These are phyloP conservation scores for Teleopsis dalmanni DNA, from an alignment of 1,140 invertebrate genomes.

Conservation along the genomic window DNA sequence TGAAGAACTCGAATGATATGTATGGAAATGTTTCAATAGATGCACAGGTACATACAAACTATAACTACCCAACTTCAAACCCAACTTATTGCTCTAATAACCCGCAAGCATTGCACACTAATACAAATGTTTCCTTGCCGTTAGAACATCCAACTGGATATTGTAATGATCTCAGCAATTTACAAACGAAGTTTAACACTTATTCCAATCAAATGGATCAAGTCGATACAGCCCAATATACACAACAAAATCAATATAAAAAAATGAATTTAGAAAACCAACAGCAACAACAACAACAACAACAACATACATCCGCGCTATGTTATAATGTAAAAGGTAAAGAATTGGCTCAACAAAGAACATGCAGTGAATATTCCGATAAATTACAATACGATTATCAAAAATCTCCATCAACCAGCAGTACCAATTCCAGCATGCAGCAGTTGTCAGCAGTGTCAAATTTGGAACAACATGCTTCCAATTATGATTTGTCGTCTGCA, in stretches of 20 bases:
- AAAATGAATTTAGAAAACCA: neutral
- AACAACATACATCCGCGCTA: neutral
- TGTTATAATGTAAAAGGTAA: neutral
- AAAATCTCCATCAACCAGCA: neutral
- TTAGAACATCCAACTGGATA: neutral
- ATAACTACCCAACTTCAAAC: neutral
- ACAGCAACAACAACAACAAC: neutral
- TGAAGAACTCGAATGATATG: slow-evolving; percentile 38
- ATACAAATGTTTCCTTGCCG: neutral
- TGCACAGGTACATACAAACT: neutral
- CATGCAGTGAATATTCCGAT: too few species aligned
- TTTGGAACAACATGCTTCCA: neutral
- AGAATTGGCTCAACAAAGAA: too few species aligned
- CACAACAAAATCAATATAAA: slow-evolving; percentile 1
- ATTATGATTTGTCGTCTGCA: neutral
- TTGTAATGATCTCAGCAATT: slow-evolving; percentile 5
- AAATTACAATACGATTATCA: too few species aligned
- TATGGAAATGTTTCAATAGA: too few species aligned
- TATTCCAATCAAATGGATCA: neutral
- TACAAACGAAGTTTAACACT: neutral
- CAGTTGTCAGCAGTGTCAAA: neutral
- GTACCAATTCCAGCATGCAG: slow-evolving; percentile 2
- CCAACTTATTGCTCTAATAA: neutral
- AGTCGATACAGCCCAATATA: neutral
- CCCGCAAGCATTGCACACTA: neutral